These are phyloP conservation scores for Neocrepidodera transversa DNA, from an alignment of 2,888 invertebrate species.

Conservation along the genomic window DNA sequence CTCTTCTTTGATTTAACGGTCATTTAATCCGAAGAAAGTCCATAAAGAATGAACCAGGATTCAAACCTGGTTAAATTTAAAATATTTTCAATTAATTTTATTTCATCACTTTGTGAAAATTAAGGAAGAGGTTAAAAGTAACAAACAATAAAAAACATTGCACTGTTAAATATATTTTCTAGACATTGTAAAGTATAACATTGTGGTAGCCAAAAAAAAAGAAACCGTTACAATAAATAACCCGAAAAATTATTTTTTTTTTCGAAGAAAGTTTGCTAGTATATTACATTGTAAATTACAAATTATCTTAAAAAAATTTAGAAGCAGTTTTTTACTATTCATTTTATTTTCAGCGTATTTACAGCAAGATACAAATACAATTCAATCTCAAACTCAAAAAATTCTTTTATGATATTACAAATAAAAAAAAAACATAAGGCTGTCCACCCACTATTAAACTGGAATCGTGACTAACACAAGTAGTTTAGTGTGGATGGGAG, in stretches of 20 bases:
- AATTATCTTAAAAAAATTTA: constrained; percentile 26
- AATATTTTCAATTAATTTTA: no score
- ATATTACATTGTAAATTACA: constrained; percentile 27
- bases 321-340: constrained; percentile 34
- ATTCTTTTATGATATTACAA: constrained; percentile 26
- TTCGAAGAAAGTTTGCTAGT: constrained; percentile 24
- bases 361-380: constrained; percentile 39
- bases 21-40: no score
- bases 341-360: constrained; percentile 40
- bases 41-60: no score
- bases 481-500: constrained; percentile 25
- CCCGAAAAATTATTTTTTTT: constrained; percentile 23
- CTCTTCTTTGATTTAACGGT: no score
- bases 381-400: constrained; percentile 35
- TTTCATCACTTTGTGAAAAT: no score
- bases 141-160: constrained; percentile 39
- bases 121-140: neutral
- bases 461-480: constrained; percentile 10
- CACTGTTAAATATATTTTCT: constrained; percentile 43
- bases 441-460: constrained; percentile 25
- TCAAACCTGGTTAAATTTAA: no score
- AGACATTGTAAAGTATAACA: constrained; percentile 36
- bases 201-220: constrained; percentile 31
- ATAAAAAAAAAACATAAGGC: constrained; percentile 30
- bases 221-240: constrained; percentile 31